Evolutionary conservation across 1,140 invertebrate species (phyloP).

Genomic region (Berghia stephanieae): DNA sequence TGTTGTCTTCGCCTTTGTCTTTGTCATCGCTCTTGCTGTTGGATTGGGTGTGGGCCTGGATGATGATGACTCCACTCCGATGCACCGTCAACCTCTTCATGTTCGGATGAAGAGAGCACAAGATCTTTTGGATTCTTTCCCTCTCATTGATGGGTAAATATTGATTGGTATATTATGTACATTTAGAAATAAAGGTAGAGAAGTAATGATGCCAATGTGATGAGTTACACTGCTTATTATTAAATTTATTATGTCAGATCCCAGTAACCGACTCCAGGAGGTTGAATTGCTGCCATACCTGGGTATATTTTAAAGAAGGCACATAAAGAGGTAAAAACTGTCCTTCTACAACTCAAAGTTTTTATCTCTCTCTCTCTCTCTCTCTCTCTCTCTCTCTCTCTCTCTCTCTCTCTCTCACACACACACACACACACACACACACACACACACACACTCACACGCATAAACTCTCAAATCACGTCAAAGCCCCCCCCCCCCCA

Average conservation of each 20-base stretch:
- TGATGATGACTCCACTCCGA: too few relatives aligned
- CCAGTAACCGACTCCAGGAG: too few relatives aligned
- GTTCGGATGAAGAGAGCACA: neutral
- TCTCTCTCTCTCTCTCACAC: neutral
- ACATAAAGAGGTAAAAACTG: too few relatives aligned
- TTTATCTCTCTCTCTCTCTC: neutral
- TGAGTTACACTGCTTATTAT: too few relatives aligned
- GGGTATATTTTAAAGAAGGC: too few relatives aligned
- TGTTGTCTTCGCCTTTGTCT: too few relatives aligned
- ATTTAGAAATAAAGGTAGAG: too few relatives aligned
- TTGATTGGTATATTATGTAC: neutral
- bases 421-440: neutral
- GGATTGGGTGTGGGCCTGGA: neutral
- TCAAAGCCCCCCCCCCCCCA: neutral
- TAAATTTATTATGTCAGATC: too few relatives aligned
- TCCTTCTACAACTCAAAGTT: too few relatives aligned
- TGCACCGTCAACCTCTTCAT: neutral
- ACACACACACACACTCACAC: conserved; percentile 10
- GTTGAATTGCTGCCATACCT: too few relatives aligned
- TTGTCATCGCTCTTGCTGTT: neutral
- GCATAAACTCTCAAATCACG: conserved; percentile 2
- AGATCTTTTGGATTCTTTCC: neutral
- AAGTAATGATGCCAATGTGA: too few relatives aligned
- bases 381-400: neutral
- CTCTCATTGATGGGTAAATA: conserved; percentile 13